A percentile compares a stretch with the other conserved stretches of the same genome.
phyloP scores from a whole-genome alignment of 2,113 vertebrate species.

The Sceloporus tristichus region DNA sequence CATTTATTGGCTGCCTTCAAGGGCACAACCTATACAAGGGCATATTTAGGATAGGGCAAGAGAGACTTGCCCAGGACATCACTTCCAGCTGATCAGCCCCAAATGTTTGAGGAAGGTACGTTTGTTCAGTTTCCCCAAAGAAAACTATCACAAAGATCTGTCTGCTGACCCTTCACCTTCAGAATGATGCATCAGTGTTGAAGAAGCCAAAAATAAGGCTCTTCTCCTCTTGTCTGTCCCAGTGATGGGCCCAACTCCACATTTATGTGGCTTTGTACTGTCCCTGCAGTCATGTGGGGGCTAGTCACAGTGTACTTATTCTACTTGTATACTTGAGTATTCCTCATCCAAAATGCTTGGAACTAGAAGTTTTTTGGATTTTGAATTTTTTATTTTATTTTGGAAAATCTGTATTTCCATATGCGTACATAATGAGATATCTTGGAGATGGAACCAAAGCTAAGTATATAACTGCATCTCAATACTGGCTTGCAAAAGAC shows the following conservation, averaged over 20 bases:
- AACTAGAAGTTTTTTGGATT: too few species aligned
- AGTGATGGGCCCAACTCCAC: background rate
- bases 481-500: too few species aligned
- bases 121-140: background rate
- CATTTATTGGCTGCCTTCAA: too few species aligned
- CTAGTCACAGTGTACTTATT: background rate
- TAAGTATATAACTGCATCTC: too few species aligned
- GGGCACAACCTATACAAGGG: background rate
- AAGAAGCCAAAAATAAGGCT: background rate
- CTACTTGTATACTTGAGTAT: background rate
- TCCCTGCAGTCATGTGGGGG: background rate
- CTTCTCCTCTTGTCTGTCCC: background rate
- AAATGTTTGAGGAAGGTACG: background rate
- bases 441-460: too few species aligned
- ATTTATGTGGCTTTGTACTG: background rate
- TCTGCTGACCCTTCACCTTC: background rate
- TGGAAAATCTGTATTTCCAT: too few species aligned
- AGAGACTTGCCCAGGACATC: background rate
- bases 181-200: background rate
- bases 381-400: too few species aligned
- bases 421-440: too few species aligned
- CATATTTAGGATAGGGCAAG: background rate
- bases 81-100: background rate
- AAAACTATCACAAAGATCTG: background rate
- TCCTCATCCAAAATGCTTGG: too few species aligned